Conservation (phyloP, 2,888 invertebrate species). For the Caenorhabditis sp. region DNA sequence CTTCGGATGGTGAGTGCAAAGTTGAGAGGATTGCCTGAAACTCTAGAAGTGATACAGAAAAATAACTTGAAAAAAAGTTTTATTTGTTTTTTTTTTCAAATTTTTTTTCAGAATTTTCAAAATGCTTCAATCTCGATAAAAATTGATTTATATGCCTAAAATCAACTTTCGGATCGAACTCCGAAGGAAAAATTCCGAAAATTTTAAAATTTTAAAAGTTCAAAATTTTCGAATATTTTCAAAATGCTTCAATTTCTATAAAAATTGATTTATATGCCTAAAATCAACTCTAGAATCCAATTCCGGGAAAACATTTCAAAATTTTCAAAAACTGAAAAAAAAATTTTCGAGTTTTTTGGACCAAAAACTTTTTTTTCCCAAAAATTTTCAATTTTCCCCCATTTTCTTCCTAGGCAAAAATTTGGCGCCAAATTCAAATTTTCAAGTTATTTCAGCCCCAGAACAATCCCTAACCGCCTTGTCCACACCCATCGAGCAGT, state of each 20-base stretch:
- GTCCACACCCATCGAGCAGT: constrained; percentile 24
- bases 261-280: background rate
- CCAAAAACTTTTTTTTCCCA: background rate
- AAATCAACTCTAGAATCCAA: background rate
- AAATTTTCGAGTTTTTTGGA: background rate
- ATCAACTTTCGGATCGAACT: background rate
- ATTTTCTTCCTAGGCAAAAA: background rate
- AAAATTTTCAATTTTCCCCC: background rate
- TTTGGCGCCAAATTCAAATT: constrained; percentile 6
- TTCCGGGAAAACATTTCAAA: background rate
- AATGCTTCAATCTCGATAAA: background rate
- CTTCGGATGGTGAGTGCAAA: constrained; percentile 1
- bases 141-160: background rate
- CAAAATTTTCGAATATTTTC: constrained; percentile 1
- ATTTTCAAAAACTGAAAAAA: background rate
- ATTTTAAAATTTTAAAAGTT: background rate
- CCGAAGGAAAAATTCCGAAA: background rate
- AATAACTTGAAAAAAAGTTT: too few species aligned
- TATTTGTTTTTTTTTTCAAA: too few species aligned
- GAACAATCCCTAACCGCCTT: constrained; percentile 3
- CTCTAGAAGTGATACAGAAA: too few species aligned
- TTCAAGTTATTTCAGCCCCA: constrained; percentile 3
- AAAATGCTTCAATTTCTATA: background rate
- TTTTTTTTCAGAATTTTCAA: background rate
- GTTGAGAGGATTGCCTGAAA: background rate